phyloP scores from a whole-genome alignment of 2,888 invertebrate genomes.

The Hyalella azteca region DNA sequence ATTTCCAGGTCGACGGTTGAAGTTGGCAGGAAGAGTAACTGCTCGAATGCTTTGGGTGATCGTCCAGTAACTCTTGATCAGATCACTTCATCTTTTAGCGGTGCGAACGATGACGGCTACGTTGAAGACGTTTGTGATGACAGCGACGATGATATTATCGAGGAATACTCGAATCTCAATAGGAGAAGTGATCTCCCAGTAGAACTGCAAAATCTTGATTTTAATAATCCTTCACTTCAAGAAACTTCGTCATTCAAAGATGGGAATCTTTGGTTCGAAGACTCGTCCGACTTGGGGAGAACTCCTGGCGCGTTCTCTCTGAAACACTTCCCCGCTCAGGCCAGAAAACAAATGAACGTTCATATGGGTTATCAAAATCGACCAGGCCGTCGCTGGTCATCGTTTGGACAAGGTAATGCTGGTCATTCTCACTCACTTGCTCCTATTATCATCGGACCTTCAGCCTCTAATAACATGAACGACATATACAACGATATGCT shows the following conservation, averaged over 20 bases:
- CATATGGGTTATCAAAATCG: not conserved
- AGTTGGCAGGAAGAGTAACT: not conserved
- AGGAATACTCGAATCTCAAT: constrained; percentile 10
- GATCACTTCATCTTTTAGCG: not conserved
- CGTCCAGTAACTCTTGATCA: too few relatives aligned
- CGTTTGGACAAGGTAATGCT: not conserved
- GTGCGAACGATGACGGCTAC: not conserved
- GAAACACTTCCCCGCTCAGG: not conserved
- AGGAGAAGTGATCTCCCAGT: not conserved
- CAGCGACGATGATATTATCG: constrained; percentile 22
- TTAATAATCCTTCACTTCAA: constrained; percentile 4
- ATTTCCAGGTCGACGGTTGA: constrained; percentile 8
- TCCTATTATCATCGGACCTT: constrained; percentile 15
- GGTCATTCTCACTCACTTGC: not conserved
- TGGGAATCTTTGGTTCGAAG: constrained; percentile 1
- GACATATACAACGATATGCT: constrained; percentile 36
- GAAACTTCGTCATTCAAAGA: constrained; percentile 2
- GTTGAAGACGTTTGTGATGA: not conserved
- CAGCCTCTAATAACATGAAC: constrained; percentile 7
- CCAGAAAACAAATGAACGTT: not conserved
- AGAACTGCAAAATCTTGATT: constrained; percentile 8
- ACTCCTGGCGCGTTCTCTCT: not conserved
- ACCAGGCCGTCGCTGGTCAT: not conserved
- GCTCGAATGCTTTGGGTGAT: too few relatives aligned
- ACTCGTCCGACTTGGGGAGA: not conserved